Evolutionary conservation across 2,797 vertebrate genomes (phyloP), one percentile per base, ranked within the genome.

Genomic region (Catostomus latipinnis): DNA sequence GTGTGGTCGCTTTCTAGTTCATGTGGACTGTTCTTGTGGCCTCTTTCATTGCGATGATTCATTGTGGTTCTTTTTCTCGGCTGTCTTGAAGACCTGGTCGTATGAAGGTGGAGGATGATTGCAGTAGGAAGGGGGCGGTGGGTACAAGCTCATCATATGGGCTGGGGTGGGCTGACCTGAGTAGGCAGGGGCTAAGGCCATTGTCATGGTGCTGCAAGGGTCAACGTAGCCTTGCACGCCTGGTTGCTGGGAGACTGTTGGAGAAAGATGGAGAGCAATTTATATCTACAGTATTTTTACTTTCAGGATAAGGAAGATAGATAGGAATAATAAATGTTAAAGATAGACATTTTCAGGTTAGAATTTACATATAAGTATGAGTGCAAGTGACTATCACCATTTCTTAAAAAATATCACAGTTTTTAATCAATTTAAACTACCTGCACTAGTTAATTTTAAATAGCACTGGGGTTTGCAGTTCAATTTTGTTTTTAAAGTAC

Each of bases 21-120:
- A 34, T 34, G 34, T 34, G 6, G 73, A 1, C 6, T 16, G n/a
- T 52, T 54, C 13, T 58, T 10, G 43, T 12, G 52, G 34, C 34
- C 34, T 34, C 34, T 34, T 63, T 78, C 60, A 34, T 48, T 75
- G 74, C 6, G 70, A 60, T 7, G 66, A 9, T 62, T 74, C 10
- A 22, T 48, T 67, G 34, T 66, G 48, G 54, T 89, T 93, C 90
- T 89, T 91, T 87, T 90, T 91, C 81, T 96, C 96, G 13, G 90
- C 90, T 86, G 92, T 94, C 84, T 95, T 96, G 88, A 97, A 96
- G 83, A 98, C 95, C 90, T 98, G 96, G 87, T 99, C 97, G 0
- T 98, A 98, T 0, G 97, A 92, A 0, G 97, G 98, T 0, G 97
- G 98, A 0, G 97, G 97, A 0, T 97, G 96, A 92, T 95, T 99